Conservation (phyloP, 2,797 vertebrate species). For the Typhlichthys eigenmanni region DNA sequence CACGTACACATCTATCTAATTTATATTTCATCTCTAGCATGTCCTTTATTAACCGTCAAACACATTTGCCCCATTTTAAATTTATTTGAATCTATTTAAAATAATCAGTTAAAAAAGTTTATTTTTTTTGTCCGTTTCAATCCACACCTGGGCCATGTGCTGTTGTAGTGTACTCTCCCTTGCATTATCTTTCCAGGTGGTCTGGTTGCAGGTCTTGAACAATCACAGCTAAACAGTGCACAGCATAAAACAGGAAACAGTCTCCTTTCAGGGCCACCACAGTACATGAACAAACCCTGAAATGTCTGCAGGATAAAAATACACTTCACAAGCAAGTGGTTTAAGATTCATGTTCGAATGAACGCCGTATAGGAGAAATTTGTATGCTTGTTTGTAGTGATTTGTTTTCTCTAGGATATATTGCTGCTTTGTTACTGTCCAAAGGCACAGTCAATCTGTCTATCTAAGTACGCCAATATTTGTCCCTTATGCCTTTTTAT, state of each 20-base stretch:
- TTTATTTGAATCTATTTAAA: no score
- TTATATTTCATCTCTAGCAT: conserved; percentile 8
- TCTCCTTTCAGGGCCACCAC: conserved; percentile 49
- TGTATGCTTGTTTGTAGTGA: no score
- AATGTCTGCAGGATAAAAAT: conserved; percentile 34
- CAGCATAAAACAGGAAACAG: conserved; percentile 58
- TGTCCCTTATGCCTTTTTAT: neutral
- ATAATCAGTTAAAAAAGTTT: no score
- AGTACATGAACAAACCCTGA: conserved; percentile 1
- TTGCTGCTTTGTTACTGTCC: no score
- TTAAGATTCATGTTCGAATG: conserved; percentile 33
- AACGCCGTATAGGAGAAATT: conserved; percentile 56
- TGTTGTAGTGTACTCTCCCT: no score
- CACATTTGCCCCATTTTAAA: neutral
- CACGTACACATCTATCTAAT: conserved; percentile 36
- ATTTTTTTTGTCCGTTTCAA: no score
- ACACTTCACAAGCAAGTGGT: conserved; percentile 13
- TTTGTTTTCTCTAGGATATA: no score
- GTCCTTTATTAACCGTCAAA: neutral
- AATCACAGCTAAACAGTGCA: conserved; percentile 27
- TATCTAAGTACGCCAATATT: conserved; percentile 4
- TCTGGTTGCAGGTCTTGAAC: no score
- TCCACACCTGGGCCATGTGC: no score
- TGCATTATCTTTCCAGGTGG: no score
- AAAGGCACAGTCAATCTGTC: neutral